A percentile compares a stretch with the other conserved stretches of the same genome.
These are phyloP conservation scores for Psilopsiagon aymara DNA, from an alignment of 2,113 vertebrate genomes.

Conservation along the genomic window DNA sequence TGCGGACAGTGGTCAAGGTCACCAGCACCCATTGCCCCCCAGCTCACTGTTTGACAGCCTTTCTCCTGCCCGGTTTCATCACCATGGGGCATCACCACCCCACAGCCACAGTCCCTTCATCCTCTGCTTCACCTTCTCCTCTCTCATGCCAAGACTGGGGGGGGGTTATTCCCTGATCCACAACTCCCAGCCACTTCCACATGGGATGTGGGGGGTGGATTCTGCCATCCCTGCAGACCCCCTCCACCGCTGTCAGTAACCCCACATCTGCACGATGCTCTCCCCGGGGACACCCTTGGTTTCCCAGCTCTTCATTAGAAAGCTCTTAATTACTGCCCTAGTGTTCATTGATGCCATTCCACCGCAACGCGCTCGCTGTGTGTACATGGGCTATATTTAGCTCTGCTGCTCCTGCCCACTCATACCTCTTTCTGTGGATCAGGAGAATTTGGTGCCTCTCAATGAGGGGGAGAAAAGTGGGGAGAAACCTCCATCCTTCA, in stretches of 20 bases:
- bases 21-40: accelerated
- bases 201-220: accelerated
- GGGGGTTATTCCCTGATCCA: accelerated
- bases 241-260: accelerated
- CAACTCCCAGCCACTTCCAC: accelerated
- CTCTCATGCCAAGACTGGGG: accelerated
- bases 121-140: not conserved
- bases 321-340: not conserved
- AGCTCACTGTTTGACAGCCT: accelerated
- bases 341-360: accelerated
- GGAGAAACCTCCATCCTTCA: not conserved
- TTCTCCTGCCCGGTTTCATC: accelerated
- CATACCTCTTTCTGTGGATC: not conserved
- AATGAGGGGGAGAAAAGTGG: not conserved
- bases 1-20: accelerated
- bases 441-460: not conserved
- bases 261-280: accelerated
- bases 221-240: not conserved
- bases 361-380: accelerated
- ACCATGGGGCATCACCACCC: accelerated
- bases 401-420: not conserved
- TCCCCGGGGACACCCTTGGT: not conserved
- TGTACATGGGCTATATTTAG: not conserved
- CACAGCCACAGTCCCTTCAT: accelerated
- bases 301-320: slow-evolving; percentile 10